Conservation (phyloP, 2,797 vertebrate genomes). For the Synaphobranchus kaupii region DNA sequence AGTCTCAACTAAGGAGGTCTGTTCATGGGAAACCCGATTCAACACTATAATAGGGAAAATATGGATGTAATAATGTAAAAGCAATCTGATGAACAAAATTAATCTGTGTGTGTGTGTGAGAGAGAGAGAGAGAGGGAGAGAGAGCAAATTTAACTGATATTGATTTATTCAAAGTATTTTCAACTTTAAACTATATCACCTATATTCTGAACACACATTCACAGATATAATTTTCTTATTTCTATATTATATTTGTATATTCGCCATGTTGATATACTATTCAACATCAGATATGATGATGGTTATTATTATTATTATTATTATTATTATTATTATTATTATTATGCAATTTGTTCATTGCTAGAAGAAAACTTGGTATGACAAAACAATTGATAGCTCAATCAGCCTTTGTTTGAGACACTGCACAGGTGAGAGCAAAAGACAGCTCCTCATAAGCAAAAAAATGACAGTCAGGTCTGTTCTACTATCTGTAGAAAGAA, state of each 20-base stretch:
- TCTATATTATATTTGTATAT: too few relatives aligned
- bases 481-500: background rate
- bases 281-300: too few relatives aligned
- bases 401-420: constrained; percentile 78
- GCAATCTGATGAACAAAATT: constrained; percentile 44
- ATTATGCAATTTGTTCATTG: too few relatives aligned
- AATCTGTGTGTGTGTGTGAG: constrained; percentile 50
- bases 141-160: too few relatives aligned
- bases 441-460: background rate
- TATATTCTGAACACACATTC: too few relatives aligned
- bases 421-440: constrained; percentile 79
- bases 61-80: background rate
- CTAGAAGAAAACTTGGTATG: constrained; percentile 83
- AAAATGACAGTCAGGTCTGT: background rate
- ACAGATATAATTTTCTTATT: too few relatives aligned
- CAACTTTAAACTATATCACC: too few relatives aligned
- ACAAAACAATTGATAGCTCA: constrained; percentile 76
- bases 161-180: too few relatives aligned
- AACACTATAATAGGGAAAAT: background rate
- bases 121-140: too few relatives aligned
- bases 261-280: too few relatives aligned
- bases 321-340: too few relatives aligned
- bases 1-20: background rate
- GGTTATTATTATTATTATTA: too few relatives aligned
- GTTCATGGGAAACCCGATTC: background rate